These are phyloP conservation scores for Catharus bicknelli DNA, from an alignment of 2,113 vertebrate genomes.

Conservation along the genomic window DNA sequence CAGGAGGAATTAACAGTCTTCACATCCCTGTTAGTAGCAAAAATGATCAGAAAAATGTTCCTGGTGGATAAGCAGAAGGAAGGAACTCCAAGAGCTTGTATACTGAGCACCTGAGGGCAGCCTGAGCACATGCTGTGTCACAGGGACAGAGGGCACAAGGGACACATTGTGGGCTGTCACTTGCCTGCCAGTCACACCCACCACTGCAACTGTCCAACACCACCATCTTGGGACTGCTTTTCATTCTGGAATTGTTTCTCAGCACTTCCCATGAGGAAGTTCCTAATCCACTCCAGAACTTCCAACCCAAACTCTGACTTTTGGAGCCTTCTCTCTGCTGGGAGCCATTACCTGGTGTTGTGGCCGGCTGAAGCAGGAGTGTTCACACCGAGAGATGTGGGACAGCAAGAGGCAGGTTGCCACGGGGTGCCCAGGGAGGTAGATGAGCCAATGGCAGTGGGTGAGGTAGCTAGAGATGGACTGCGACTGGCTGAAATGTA, in stretches of 20 bases:
- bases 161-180: neutral
- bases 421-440: constrained; percentile 71
- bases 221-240: neutral
- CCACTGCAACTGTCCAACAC: neutral
- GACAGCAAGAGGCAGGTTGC: constrained; percentile 71
- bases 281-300: neutral
- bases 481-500: constrained; percentile 77
- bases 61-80: neutral
- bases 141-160: neutral
- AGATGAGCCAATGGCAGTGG: constrained; percentile 73
- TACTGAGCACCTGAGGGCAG: neutral
- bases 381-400: constrained; percentile 67
- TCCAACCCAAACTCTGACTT: neutral
- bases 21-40: neutral
- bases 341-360: constrained; percentile 70
- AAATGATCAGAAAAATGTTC: neutral
- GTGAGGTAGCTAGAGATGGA: constrained; percentile 78
- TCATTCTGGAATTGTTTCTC: neutral
- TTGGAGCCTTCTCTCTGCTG: neutral
- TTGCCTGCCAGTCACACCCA: neutral
- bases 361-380: constrained; percentile 51
- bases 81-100: neutral
- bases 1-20: neutral
- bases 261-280: neutral
- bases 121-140: neutral